Evolutionary conservation across 1,140 invertebrate species (phyloP), one percentile per base, ranked within the genome.

Genomic region (Cyclina sinensis): DNA sequence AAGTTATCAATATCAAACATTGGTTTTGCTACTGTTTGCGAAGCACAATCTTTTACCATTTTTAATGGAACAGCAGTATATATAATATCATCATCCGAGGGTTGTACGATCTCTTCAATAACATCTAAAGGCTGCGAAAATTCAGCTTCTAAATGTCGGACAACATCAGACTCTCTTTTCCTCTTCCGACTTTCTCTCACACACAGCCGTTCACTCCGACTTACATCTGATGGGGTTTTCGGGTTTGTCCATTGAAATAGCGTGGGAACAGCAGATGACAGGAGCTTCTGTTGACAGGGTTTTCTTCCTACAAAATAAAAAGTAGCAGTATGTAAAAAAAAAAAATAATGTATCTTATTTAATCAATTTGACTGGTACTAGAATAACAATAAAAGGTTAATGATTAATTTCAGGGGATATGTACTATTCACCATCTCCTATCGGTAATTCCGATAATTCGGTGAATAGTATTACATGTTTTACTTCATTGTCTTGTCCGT

Each of bases 281-380:
- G n/a, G 68, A 84, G 82, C 48, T 65, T 84, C 65, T 43, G 39
- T 51, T 79, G 81, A 59, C 54, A 62, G 57, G 57, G 16, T 48
- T 65, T 88, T 83, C 59, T 62, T 62, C 57, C 57, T 62, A 62
- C 57, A 73, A 73, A 27, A 84, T 89, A 54, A 81, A 83, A 46
- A 84, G 88, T 68, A 89, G 88, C 32, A 73, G 68, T 73, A 32
- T 73, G 80, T 84, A 85, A 84, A 74, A 54, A 80, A 59, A 21
- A 27, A 73, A 35, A 73, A 24, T 65, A 65, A 65, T 73, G 68
- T 73, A 73, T 73, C 24, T 73, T 73, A 73, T 73, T 73, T 73
- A 73, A 27, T 73, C 68, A 73, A 73, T 73, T 73, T 73, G 68
- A 73, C 68, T 73, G 68, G 68, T 73, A 65, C 59, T 65, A n/a